Evolutionary conservation across 2,113 vertebrate species (phyloP).

Genomic region (Baryphthengus martii): DNA sequence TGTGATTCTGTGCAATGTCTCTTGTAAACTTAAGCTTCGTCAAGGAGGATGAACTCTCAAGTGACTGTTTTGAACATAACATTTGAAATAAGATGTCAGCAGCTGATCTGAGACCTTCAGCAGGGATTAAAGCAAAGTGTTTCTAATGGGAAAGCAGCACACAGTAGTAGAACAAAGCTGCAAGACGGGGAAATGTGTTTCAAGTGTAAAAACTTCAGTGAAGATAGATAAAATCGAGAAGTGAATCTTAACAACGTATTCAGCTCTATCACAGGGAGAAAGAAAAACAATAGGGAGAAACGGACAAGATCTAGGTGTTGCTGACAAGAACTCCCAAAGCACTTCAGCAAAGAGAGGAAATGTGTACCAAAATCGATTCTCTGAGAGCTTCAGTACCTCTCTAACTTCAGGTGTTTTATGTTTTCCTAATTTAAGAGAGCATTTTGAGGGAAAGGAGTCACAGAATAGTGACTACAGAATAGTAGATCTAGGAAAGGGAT

Average conservation of each 20-base stretch:
- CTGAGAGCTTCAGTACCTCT: background rate
- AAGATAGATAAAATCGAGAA: background rate
- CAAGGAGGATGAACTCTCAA: no score
- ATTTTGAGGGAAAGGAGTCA: no score
- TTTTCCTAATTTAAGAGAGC: background rate
- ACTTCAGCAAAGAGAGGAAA: background rate
- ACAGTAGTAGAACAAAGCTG: background rate
- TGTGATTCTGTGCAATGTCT: no score
- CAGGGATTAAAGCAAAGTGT: background rate
- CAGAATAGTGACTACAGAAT: no score
- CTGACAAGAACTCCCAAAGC: background rate
- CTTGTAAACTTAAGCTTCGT: no score
- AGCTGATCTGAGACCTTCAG: background rate
- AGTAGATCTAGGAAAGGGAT: background rate
- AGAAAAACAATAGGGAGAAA: background rate
- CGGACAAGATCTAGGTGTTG: background rate
- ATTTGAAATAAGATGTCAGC: no score
- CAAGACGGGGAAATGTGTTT: background rate
- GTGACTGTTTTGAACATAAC: no score
- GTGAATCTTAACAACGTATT: background rate
- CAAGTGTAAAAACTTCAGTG: background rate
- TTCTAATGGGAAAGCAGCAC: background rate
- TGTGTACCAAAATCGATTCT: no score
- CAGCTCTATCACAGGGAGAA: background rate
- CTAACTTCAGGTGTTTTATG: background rate